These are phyloP conservation scores for Pherbina coryleti DNA, from an alignment of 2,888 invertebrate species.

Conservation along the genomic window DNA sequence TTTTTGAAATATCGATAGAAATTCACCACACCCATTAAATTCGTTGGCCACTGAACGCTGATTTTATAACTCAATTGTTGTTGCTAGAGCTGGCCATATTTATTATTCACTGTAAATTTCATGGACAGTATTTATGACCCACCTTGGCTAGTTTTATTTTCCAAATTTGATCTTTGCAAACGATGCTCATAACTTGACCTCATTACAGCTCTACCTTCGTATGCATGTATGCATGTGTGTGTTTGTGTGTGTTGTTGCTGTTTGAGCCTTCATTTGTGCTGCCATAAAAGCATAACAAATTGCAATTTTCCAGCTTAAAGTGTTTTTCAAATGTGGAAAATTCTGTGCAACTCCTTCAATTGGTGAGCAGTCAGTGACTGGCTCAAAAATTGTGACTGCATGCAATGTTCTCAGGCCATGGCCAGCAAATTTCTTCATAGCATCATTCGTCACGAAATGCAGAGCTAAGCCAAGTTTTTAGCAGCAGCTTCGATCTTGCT, in stretches of 20 bases:
- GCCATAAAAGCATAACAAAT: constrained; percentile 38
- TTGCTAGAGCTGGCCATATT: too few species aligned
- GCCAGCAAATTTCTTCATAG: too few species aligned
- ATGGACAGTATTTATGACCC: not conserved
- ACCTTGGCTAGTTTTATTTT: not conserved
- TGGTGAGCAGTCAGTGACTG: too few species aligned
- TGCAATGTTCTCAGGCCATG: too few species aligned
- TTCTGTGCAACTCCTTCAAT: too few species aligned
- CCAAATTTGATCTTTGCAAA: not conserved
- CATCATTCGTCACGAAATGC: too few species aligned
- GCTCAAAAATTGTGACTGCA: too few species aligned
- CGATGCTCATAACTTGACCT: constrained; percentile 7
- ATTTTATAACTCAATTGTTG: too few species aligned
- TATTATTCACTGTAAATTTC: too few species aligned
- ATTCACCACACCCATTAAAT: too few species aligned
- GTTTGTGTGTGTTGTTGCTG: not conserved
- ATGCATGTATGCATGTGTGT: not conserved
- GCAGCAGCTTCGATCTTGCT: not conserved
- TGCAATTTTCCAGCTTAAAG: constrained; percentile 32
- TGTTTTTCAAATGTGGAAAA: constrained; percentile 32
- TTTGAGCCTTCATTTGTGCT: not conserved
- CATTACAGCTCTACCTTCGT: not conserved
- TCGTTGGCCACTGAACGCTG: too few species aligned
- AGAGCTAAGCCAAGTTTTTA: not conserved
- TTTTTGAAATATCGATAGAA: too few species aligned